Conservation (phyloP, 2,113 vertebrate genomes). For the Furnarius figulus region DNA sequence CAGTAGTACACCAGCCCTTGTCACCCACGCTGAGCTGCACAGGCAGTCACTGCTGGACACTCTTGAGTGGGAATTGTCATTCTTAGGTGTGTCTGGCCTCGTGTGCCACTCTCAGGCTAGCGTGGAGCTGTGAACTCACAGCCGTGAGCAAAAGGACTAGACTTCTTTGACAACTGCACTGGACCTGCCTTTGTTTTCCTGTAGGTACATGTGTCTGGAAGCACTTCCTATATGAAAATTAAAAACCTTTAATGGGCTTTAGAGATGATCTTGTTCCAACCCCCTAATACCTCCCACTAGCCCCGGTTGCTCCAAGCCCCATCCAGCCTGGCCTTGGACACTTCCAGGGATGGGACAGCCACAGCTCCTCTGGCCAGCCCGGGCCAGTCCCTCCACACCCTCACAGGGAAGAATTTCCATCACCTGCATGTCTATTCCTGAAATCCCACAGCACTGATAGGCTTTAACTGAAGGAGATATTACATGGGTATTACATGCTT, state of each 20-base stretch:
- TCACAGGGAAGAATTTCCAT: background rate
- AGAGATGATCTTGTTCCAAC: background rate
- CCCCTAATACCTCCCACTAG: background rate
- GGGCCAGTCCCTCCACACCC: background rate
- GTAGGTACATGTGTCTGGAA: rapidly evolving
- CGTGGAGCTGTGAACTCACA: background rate
- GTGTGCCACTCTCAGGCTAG: background rate
- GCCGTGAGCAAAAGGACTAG: background rate
- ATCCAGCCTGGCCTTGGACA: too few species aligned
- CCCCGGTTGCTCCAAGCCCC: background rate
- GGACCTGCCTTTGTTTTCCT: background rate
- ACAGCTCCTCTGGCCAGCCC: background rate
- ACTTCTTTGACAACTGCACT: rapidly evolving
- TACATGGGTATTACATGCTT: background rate
- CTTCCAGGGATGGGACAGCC: background rate
- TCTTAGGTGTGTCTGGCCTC: background rate
- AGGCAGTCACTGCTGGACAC: background rate
- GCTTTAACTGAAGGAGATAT: background rate
- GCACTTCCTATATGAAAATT: background rate
- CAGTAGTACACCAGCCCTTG: background rate
- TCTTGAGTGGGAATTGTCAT: background rate
- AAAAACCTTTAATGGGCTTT: background rate
- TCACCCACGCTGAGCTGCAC: rapidly evolving
- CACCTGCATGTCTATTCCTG: background rate
- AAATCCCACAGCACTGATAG: background rate